phyloP scores from a whole-genome alignment of 2,888 invertebrate genomes.

The Lithophane socia region DNA sequence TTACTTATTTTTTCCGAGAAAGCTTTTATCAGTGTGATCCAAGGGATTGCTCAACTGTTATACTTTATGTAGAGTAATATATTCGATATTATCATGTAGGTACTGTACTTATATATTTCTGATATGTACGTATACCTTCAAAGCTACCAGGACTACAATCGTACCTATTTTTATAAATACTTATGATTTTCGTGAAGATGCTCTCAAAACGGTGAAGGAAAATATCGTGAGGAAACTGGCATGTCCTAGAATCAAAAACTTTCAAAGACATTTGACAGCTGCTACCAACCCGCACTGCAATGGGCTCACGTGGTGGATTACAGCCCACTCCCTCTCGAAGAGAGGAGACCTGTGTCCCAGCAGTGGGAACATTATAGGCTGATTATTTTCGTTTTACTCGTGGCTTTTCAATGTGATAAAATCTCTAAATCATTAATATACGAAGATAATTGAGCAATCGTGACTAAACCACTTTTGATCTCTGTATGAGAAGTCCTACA shows the following conservation, averaged over 20 bases:
- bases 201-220: too few relatives aligned
- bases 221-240: too few relatives aligned
- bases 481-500: neutral
- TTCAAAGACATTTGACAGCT: too few relatives aligned
- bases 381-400: too few relatives aligned
- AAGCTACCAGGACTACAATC: neutral
- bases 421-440: neutral
- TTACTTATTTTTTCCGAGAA: conserved; percentile 16
- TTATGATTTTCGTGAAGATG: neutral
- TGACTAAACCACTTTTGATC: neutral
- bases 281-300: too few relatives aligned
- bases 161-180: neutral
- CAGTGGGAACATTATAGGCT: too few relatives aligned
- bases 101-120: neutral
- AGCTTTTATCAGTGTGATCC: conserved; percentile 37
- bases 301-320: too few relatives aligned
- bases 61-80: neutral
- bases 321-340: too few relatives aligned
- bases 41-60: conserved; percentile 28
- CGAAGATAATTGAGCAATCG: neutral
- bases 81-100: neutral
- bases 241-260: too few relatives aligned
- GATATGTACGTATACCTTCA: neutral
- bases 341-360: too few relatives aligned
- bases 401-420: too few relatives aligned